Evolutionary conservation across 1,140 invertebrate genomes (phyloP).

Genomic region (Lethrus apterus): DNA sequence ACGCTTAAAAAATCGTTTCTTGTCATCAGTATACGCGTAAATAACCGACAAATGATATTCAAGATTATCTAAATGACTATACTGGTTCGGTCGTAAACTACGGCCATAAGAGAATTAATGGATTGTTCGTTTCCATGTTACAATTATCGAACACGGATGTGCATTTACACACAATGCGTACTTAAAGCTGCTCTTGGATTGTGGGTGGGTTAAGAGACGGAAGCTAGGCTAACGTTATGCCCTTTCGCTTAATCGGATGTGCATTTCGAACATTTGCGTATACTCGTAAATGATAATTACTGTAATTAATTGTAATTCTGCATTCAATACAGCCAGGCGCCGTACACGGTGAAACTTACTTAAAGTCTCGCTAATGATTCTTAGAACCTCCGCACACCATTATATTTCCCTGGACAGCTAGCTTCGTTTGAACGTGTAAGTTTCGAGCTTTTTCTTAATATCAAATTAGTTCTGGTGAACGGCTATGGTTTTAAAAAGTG

Average conservation of each 20-base stretch:
- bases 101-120: constrained; percentile 29
- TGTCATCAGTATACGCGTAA: constrained; percentile 8
- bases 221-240: constrained; percentile 8
- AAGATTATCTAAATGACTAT: constrained; percentile 18
- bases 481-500: no score
- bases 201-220: constrained; percentile 16
- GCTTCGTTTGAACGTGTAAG: no score
- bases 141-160: constrained; percentile 34
- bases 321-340: no score
- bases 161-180: constrained; percentile 35
- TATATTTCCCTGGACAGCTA: no score
- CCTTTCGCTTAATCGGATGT: constrained; percentile 3
- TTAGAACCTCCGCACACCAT: no score
- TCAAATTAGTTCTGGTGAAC: no score
- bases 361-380: no score
- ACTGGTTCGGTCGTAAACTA: constrained; percentile 19
- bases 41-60: neutral
- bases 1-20: constrained; percentile 5
- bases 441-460: no score
- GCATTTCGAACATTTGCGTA: no score
- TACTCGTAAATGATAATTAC: no score
- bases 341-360: no score
- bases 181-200: constrained; percentile 18
- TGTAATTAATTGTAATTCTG: no score
- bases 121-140: constrained; percentile 31